Evolutionary conservation across 92 coral and sea anemone genomes (phyloP).

Genomic region (Heteractis magnifica): DNA sequence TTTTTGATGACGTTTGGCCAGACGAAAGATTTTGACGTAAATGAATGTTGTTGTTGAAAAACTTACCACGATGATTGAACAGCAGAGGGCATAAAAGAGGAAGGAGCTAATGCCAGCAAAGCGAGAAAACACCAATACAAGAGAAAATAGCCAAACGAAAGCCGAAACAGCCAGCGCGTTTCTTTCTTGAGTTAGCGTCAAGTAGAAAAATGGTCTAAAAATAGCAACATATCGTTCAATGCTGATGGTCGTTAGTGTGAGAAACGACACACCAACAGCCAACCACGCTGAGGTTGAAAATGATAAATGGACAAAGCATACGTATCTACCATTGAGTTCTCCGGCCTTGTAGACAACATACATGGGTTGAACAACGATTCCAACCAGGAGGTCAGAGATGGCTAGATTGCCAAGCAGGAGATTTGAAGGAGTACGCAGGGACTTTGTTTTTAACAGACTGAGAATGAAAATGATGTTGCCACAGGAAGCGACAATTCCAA

Average conservation of each 20-base stretch:
- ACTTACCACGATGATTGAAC: constrained; percentile 15
- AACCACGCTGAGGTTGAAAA: constrained; percentile 35
- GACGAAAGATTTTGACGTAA: constrained; percentile 27
- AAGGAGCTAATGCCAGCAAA: constrained; percentile 18
- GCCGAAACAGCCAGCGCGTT: constrained; percentile 4
- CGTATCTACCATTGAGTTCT: constrained; percentile 16
- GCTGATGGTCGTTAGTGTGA: constrained; percentile 21
- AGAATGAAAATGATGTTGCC: constrained; percentile 25
- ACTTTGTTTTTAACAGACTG: constrained; percentile 12
- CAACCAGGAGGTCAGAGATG: constrained; percentile 34
- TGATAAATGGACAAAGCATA: constrained; percentile 28
- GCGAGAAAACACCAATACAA: constrained; percentile 15
- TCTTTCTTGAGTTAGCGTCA: background rate
- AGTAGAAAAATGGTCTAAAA: constrained; percentile 12
- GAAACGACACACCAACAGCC: constrained; percentile 31
- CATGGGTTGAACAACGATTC: constrained; percentile 31
- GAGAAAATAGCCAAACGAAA: constrained; percentile 13
- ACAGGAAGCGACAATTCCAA: constrained; percentile 6
- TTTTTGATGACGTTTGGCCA: constrained; percentile 28
- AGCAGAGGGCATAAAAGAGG: constrained; percentile 16
- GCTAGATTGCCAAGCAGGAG: constrained; percentile 37
- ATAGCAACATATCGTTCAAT: constrained; percentile 28
- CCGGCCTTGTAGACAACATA: constrained; percentile 30
- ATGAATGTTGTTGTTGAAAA: constrained; percentile 16
- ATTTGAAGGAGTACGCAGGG: constrained; percentile 23